Conservation (phyloP, 2,113 vertebrate genomes). For the Crotalus horridus region DNA sequence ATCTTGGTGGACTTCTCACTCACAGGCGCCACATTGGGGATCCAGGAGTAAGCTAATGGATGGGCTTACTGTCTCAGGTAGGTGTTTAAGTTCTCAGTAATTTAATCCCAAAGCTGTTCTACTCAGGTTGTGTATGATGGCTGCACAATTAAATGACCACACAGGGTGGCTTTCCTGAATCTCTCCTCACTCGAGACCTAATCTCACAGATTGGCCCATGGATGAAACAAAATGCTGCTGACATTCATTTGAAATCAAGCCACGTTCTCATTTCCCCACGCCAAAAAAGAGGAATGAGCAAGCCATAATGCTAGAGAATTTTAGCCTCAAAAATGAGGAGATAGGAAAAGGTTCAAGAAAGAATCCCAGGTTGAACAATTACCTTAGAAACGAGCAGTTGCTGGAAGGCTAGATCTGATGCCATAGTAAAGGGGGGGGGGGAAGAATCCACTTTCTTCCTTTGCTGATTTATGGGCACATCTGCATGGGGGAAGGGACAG, state of each 20-base stretch:
- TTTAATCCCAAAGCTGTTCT: not conserved
- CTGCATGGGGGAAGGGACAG: constrained; percentile 26
- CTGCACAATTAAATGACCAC: not conserved
- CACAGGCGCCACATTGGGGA: not conserved
- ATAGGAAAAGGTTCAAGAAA: not conserved
- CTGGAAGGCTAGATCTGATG: constrained; percentile 31
- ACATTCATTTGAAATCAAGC: not conserved
- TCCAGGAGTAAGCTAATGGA: not conserved
- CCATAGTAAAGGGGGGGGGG: not conserved
- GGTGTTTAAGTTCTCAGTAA: not conserved
- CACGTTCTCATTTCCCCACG: not conserved
- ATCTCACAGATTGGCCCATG: not conserved
- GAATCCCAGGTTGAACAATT: not conserved
- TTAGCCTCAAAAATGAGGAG: not conserved
- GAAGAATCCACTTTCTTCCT: constrained; percentile 2
- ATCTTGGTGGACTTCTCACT: not conserved
- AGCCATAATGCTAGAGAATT: no score
- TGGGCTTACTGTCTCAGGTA: not conserved
- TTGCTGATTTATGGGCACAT: constrained; percentile 47
- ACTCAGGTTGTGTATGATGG: not conserved
- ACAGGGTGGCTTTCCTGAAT: not conserved
- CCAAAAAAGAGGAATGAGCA: not conserved
- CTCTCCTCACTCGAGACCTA: not conserved
- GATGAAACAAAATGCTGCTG: not conserved
- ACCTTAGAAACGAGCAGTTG: not conserved